Percentiles rank a stretch among this genome's conserved stretches.
Evolutionary conservation across 2,888 invertebrate species (phyloP).

Genomic region (Lottia scabra): DNA sequence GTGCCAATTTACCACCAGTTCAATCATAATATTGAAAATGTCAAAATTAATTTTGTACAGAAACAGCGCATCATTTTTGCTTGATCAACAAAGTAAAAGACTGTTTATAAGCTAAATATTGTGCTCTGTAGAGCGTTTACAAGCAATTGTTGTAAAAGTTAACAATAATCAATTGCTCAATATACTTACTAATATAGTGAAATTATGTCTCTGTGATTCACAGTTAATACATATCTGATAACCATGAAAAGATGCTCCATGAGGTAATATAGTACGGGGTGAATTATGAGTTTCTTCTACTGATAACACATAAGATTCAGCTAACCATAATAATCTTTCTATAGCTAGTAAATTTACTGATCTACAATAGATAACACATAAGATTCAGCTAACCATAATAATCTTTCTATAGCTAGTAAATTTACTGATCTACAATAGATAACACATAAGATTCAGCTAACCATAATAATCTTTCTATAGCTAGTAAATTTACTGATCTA

Average conservation of each 20-base stretch:
- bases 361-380: slow-evolving; percentile 63
- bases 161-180: not conserved
- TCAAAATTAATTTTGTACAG: too few species aligned
- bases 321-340: slow-evolving; percentile 70
- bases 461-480: slow-evolving; percentile 69
- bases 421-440: slow-evolving; percentile 58
- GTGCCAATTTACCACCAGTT: too few species aligned
- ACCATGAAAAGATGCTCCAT: slow-evolving; percentile 71
- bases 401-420: slow-evolving; percentile 68
- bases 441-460: not conserved
- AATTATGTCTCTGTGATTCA: slow-evolving; percentile 68
- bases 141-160: too few species aligned
- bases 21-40: too few species aligned
- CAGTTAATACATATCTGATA: slow-evolving; percentile 67
- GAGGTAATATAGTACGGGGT: slow-evolving; percentile 70
- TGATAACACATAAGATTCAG: slow-evolving; percentile 69
- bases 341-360: slow-evolving; percentile 67
- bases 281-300: slow-evolving; percentile 69
- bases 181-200: slow-evolving; percentile 61
- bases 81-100: too few species aligned
- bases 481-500: not conserved
- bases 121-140: too few species aligned
- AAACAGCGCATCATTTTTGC: too few species aligned
- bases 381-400: slow-evolving; percentile 62
- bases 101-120: too few species aligned